These are phyloP conservation scores for Periphyllus acericola DNA, from an alignment of 2,888 invertebrate genomes.

Conservation along the genomic window DNA sequence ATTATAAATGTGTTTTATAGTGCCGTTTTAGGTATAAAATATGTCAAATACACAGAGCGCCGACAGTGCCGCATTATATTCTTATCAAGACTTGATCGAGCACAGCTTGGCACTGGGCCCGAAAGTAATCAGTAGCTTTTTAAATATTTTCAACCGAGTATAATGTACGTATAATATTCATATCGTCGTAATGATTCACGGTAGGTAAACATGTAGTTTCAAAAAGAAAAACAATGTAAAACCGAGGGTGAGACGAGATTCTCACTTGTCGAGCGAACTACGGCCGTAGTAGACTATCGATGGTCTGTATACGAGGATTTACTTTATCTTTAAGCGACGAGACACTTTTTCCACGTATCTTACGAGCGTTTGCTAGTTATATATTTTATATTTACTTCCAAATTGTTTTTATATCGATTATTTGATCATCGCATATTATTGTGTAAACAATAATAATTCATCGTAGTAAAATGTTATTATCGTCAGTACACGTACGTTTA, in stretches of 20 bases:
- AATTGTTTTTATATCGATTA: no score
- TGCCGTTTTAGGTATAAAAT: slow-evolving; percentile 44
- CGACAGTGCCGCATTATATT: slow-evolving; percentile 16
- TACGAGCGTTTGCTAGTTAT: no score
- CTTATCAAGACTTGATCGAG: slow-evolving; percentile 40
- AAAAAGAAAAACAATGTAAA: neutral
- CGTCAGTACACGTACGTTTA: no score
- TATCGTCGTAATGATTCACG: neutral
- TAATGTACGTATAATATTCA: slow-evolving; percentile 6
- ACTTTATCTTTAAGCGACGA: no score
- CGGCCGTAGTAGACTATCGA: no score
- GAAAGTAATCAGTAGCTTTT: slow-evolving; percentile 32
- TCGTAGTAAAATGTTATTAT: no score
- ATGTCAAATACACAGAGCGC: slow-evolving; percentile 32
- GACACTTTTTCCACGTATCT: no score
- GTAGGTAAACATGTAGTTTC: no score
- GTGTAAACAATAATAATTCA: no score
- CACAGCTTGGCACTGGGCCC: slow-evolving; percentile 31
- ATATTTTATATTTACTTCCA: no score
- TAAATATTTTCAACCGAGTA: slow-evolving; percentile 37
- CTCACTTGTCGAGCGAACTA: neutral
- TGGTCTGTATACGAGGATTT: no score
- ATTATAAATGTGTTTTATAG: slow-evolving; percentile 34
- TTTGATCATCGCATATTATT: no score
- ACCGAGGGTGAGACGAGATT: neutral